Conservation (phyloP, 1,140 invertebrate genomes). For the Bemisia tabaci region DNA sequence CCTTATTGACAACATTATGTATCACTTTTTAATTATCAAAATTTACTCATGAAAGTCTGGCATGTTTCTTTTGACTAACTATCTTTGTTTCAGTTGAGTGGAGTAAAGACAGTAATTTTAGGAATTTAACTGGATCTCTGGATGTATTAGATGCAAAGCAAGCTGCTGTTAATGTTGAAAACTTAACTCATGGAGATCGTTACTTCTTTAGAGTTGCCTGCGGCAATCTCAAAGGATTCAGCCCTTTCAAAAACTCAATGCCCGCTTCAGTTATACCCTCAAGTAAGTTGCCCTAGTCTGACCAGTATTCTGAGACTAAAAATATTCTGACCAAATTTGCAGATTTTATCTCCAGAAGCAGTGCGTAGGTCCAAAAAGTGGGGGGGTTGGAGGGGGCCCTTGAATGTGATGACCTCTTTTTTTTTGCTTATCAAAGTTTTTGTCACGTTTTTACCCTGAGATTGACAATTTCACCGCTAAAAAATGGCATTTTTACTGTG, state of each 20-base stretch:
- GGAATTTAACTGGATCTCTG: conserved; percentile 41
- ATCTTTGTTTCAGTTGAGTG: conserved; percentile 69
- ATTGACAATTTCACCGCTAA: too few relatives aligned
- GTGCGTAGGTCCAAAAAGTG: too few relatives aligned
- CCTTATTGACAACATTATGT: too few relatives aligned
- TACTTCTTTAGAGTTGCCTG: conserved; percentile 77
- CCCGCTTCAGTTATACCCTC: conserved; percentile 75
- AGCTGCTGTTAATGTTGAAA: conserved; percentile 38
- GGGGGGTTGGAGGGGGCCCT: not conserved
- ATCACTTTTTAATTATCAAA: too few relatives aligned
- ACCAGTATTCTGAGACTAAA: not conserved
- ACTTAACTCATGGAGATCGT: conserved; percentile 57
- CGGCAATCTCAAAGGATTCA: conserved; percentile 85
- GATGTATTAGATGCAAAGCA: conserved; percentile 50
- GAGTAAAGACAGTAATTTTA: conserved; percentile 48
- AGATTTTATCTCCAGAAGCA: too few relatives aligned
- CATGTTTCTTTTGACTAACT: too few relatives aligned
- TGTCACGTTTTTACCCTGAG: too few relatives aligned
- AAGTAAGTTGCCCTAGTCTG: conserved; percentile 48
- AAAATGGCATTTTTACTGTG: too few relatives aligned
- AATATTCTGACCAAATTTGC: not conserved
- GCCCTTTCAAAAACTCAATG: conserved; percentile 53
- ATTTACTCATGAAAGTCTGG: too few relatives aligned
- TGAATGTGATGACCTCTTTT: not conserved
- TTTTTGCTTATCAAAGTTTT: not conserved